Evolutionary conservation across 92 coral and sea anemone genomes (phyloP), one percentile per base, ranked within the genome.

Genomic region (Bergia sp.): DNA sequence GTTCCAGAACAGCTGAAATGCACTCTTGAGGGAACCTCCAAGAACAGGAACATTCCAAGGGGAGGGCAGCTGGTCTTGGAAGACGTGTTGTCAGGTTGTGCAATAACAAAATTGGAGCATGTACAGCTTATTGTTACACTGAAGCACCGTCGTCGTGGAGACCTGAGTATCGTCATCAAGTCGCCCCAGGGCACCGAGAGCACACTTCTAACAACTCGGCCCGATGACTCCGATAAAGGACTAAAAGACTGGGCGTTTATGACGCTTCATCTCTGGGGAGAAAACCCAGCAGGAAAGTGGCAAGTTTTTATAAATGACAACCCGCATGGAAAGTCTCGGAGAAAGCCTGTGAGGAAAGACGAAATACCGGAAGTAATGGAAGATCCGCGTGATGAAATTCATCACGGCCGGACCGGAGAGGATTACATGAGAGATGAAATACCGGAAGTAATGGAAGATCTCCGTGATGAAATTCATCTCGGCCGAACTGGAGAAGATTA

Each of bases 131-230:
- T 90, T 49, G 65, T 92, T 39, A 89, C 96, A 40, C 77, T 92
- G 73, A 83, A 69, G 21, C 93, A 94, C 80, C 96, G 92, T 72
- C 89, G 91, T 67, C 95, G 96, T 42, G 96, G 96, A 20, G 92
- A 94, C 83, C 86, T 94, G 74, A 92, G 55, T 36, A 91, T 94
- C n/a, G 87, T 89, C 20, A 86, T 94, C 77, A 88, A 78, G 76
- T 94, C 96, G 58, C 96, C 96, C 64, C 91, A 90, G 50, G 95
- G 93, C 40, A 94, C 95, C 39, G 72, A 91, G 84, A 92, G 95
- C 49, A 91, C 86, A 20, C 85, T 94, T 18, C 84, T 94, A 0
- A 41, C 96, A 15, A 91, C 85, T 37, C 89, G 96, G 49, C 39
- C 7, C 13, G 96, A 94, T 64, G 74, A 77, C 47, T 91, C 95